Percentiles rank a stretch among this genome's conserved stretches.
These are phyloP conservation scores for Elysia crispata DNA, from an alignment of 2,888 invertebrate genomes.

Conservation along the genomic window DNA sequence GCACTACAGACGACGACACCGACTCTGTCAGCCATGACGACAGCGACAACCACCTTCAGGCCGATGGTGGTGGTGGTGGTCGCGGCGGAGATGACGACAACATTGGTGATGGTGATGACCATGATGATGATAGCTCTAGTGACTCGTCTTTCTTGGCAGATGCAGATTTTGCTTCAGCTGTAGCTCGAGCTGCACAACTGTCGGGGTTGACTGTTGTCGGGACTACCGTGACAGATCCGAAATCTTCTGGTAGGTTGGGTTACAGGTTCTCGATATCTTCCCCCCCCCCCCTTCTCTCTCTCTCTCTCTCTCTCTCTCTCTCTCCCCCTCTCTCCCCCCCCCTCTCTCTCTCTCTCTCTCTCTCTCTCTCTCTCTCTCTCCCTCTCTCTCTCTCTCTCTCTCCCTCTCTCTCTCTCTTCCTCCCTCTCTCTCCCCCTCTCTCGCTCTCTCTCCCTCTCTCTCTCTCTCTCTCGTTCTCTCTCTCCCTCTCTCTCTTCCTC, in stretches of 20 bases:
- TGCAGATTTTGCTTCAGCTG: conserved; percentile 78
- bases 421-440: no score
- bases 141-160: conserved; percentile 77
- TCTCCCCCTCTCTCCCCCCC: no score
- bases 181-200: conserved; percentile 77
- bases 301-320: no score
- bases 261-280: no score
- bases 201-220: conserved; percentile 77
- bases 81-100: conserved; percentile 56
- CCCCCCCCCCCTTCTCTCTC: no score
- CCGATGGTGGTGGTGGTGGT: background rate
- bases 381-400: no score
- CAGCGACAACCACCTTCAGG: conserved; percentile 16
- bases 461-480: no score
- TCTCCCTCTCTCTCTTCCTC: no score
- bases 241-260: conserved; percentile 49
- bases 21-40: conserved; percentile 42
- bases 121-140: conserved; percentile 55
- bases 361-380: no score
- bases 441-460: no score
- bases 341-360: no score
- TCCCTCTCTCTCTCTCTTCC: no score
- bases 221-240: conserved; percentile 72
- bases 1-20: conserved; percentile 43
- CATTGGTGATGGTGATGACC: background rate